Base-by-base conservation (phyloP, 2,797 vertebrate species). In the Lepilemur septentrionalis region DNA sequence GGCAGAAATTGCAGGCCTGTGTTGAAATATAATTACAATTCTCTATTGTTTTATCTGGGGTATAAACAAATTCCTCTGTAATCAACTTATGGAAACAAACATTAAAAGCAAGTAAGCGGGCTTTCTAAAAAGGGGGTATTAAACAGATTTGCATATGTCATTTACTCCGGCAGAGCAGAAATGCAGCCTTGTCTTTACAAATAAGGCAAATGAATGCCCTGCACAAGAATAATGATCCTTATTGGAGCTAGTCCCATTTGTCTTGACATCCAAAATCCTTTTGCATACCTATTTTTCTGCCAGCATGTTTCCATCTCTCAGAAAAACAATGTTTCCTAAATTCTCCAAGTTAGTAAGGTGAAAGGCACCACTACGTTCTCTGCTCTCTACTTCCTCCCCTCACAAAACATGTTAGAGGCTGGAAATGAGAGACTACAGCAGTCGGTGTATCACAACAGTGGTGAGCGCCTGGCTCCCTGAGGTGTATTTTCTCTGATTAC, bases 11-110 rank as follows among this genome's bases (percentile, higher is more conserved):
- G 22, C 55, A 46, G 76, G n/a, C 87, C n/a, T 79, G 70, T 32
- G 20, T n/a, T 84, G 38, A 95, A 91, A 95, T 83, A 91, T 86
- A 93, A 97, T 97, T 97, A 95, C 5, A 95, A 57, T 46, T 93
- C 50, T 94, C 63, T 79, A 52, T 83, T 96, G 90, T 91, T 35
- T 81, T 94, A 91, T 72, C 94, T 95, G 32, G 18, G 10, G 5
- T 86, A 82, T 70, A 93, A 96, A 87, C 25, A 94, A 81, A 55
- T 86, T 79, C 4, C 32, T 95, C 9, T 20, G 35, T 95, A 92
- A 97, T 97, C 50, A 92, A 85, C 65, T 95, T 96, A 76, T 2
- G 86, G 57, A 95, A 85, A 91, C 72, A 95, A 91, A 93, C 61
- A 90, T 52, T 69, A 91, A 94, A 95, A 93, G 30, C 13, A 94